These are phyloP conservation scores for Opisthocomus hoazin DNA, from an alignment of 2,113 vertebrate genomes.

Conservation along the genomic window DNA sequence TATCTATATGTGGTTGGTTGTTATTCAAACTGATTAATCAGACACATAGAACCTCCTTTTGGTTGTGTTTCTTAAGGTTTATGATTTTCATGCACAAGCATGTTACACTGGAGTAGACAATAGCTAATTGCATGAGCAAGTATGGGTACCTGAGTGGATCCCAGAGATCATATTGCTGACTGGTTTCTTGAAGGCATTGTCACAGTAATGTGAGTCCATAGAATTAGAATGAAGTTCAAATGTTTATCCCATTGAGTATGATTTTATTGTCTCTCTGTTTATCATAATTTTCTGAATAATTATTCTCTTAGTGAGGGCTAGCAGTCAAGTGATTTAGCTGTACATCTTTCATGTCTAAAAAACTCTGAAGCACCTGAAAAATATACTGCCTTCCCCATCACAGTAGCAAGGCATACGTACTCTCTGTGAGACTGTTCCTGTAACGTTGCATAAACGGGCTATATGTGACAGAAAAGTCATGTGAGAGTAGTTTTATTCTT, in stretches of 20 bases:
- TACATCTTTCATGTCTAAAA: background rate
- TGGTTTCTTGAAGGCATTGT: background rate
- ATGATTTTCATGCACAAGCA: background rate
- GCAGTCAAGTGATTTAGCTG: background rate
- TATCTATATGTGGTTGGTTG: background rate
- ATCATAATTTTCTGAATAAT: background rate
- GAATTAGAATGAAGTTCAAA: background rate
- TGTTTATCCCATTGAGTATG: background rate
- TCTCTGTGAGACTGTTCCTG: background rate
- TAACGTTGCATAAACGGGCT: background rate
- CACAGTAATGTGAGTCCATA: background rate
- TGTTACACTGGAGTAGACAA: background rate
- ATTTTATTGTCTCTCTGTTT: background rate
- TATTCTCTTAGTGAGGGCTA: background rate
- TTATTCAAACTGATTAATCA: background rate
- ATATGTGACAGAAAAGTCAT: background rate
- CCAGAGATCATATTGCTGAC: background rate
- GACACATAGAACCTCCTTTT: background rate
- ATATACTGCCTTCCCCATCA: rapidly evolving
- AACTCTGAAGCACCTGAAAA: background rate
- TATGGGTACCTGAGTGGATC: background rate
- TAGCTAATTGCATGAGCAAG: background rate
- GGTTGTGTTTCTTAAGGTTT: background rate
- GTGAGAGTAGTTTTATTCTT: background rate
- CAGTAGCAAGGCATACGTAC: rapidly evolving